phyloP scores from a whole-genome alignment of 2,797 vertebrate species.

The Lateolabrax maculatus region DNA sequence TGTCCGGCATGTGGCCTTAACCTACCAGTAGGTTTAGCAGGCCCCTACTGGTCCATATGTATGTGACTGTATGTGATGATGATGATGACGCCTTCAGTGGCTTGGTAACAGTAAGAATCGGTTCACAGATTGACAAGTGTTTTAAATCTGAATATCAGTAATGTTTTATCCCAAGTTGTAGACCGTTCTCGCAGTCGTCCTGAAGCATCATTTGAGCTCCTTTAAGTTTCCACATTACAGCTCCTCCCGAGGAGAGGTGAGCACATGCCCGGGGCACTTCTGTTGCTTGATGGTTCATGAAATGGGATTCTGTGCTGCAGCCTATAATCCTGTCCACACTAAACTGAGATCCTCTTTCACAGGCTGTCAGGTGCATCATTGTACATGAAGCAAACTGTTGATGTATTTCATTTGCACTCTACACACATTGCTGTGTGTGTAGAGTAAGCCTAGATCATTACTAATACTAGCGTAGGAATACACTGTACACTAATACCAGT shows the following conservation, averaged over 20 bases:
- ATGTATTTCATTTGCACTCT: constrained; percentile 25
- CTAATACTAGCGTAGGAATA: not conserved
- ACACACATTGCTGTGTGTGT: not conserved
- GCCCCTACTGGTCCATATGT: not conserved
- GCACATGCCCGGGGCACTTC: constrained; percentile 47
- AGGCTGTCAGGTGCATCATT: constrained; percentile 52
- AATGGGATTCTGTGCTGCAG: constrained; percentile 72
- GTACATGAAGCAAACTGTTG: constrained; percentile 28
- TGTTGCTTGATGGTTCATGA: constrained; percentile 83
- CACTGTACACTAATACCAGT: not conserved
- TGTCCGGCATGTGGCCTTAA: not conserved
- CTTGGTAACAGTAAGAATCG: not conserved
- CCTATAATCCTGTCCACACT: constrained; percentile 64
- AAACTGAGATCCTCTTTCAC: constrained; percentile 58
- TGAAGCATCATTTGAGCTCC: constrained; percentile 1
- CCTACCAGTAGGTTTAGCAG: not conserved
- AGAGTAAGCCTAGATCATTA: not conserved
- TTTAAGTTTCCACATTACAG: constrained; percentile 35
- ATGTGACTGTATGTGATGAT: not conserved
- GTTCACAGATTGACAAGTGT: not conserved
- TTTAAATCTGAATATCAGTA: not conserved
- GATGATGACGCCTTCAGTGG: not conserved
- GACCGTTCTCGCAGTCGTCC: not conserved
- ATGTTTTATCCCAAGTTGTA: not conserved
- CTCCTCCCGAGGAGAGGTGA: constrained; percentile 31